Base-by-base conservation (phyloP, 2,888 invertebrate species). In the Ectropis crepuscularia region DNA sequence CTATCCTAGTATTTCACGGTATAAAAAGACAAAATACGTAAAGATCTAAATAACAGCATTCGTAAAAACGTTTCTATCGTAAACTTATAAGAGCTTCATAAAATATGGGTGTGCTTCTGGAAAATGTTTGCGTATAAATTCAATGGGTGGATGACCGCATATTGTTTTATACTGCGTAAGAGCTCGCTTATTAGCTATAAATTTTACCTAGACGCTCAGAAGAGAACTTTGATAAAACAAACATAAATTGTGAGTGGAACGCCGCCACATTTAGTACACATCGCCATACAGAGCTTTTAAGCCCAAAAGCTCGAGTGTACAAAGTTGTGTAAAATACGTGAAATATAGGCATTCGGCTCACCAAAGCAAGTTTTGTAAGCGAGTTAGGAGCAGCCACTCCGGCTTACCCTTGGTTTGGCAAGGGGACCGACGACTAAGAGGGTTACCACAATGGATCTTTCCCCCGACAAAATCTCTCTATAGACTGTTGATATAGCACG, bases 361-460 rank as follows among this genome's bases (percentile, higher is more conserved):
- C 71, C 73, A 73, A 73, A 76, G 69, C 68, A 77, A 80, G 80
- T 81, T 80, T 70, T 78, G 77, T 78, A 77, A 83, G 82, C 79
- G 74, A 75, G 81, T 83, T 84, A 74, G 74, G 74, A 75, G 76
- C 77, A 78, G 77, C 74, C 80, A 79, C 73, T 79, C 82, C 75
- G 77, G 79, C 82, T 84, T 85, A 86, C 87, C 87, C 88, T 82
- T 82, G 82, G 82, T 76, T 81, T 77, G 73, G 77, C 77, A 73
- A 79, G 79, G 81, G 85, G 85, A 73, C 76, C 74, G 82, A 71
- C 76, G 76, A 75, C 76, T 84, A 86, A 87, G 90, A 90, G 91
- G 91, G 91, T 89, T 83, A 81, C 81, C 81, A 92, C 90, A 92
- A 92, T 89, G 80, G 87, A 83, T 81, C 84, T 82, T 79, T 83